Percentiles rank a stretch among this genome's conserved stretches.
phyloP scores from a whole-genome alignment of 2,888 invertebrate genomes.

The Temnothorax unifasciatus region DNA sequence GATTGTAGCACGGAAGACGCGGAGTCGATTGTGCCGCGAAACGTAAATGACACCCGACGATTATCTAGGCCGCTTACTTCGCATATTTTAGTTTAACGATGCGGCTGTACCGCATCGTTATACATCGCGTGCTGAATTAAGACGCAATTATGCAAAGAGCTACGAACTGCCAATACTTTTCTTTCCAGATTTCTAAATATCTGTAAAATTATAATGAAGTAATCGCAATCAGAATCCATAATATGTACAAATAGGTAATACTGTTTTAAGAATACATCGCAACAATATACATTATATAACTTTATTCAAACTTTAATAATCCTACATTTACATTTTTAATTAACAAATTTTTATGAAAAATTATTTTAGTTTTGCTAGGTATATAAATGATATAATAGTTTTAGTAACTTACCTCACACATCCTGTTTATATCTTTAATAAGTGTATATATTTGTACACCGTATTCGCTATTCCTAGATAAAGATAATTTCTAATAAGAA shows the following conservation, averaged over 20 bases:
- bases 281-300: not conserved
- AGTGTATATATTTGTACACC: not conserved
- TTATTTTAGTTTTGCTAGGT: not conserved
- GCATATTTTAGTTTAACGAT: slow-evolving; percentile 26
- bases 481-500: not conserved
- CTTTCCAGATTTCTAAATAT: not conserved
- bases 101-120: not conserved
- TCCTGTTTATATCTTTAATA: not conserved
- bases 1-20: slow-evolving; percentile 16
- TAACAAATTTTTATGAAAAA: not conserved
- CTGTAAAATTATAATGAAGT: not conserved
- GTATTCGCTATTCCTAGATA: not conserved
- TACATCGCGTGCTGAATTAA: slow-evolving; percentile 3
- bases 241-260: no score
- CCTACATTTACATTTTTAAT: not conserved
- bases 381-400: not conserved
- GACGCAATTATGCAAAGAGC: slow-evolving; percentile 9
- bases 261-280: not conserved
- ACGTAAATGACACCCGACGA: slow-evolving; percentile 26
- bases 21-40: slow-evolving; percentile 36
- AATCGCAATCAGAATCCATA: not conserved
- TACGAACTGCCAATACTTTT: slow-evolving; percentile 3
- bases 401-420: not conserved
- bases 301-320: not conserved
- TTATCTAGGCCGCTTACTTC: slow-evolving; percentile 35